Evolutionary conservation across 2,797 vertebrate genomes (phyloP).

Genomic region (Chloroceryle amazona): DNA sequence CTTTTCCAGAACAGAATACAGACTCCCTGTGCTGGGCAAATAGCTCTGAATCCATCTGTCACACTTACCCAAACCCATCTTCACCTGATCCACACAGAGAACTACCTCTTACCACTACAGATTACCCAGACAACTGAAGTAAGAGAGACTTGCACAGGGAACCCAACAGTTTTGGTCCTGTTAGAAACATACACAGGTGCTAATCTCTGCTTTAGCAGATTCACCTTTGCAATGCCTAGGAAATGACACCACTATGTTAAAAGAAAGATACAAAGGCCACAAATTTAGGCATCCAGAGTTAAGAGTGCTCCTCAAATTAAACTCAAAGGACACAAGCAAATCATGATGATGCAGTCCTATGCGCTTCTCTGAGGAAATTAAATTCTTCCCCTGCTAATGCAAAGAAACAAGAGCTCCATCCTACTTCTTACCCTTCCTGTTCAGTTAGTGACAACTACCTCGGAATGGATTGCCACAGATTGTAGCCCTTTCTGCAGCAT

Average conservation of each 20-base stretch:
- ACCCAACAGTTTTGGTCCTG: not conserved
- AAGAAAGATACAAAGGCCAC: not conserved
- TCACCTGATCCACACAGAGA: not conserved
- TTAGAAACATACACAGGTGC: fast-evolving
- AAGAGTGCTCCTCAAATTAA: not conserved
- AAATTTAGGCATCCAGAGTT: not conserved
- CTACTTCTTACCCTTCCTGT: not conserved
- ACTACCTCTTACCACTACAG: not conserved
- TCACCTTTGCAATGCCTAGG: not conserved
- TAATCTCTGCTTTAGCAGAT: not conserved
- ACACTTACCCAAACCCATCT: not conserved
- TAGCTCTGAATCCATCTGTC: not conserved
- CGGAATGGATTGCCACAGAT: not conserved
- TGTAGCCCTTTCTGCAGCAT: not conserved
- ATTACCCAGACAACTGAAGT: not conserved
- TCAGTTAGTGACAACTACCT: not conserved
- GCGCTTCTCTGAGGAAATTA: not conserved
- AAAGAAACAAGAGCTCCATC: not conserved
- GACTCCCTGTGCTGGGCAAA: not conserved
- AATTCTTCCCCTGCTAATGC: not conserved
- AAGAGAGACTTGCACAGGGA: not conserved
- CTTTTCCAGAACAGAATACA: not conserved
- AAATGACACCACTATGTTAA: fast-evolving
- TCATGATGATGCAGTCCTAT: not conserved
- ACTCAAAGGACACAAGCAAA: not conserved